Base-by-base conservation (phyloP, 2,888 invertebrate species). In the Thalpophila matura region DNA sequence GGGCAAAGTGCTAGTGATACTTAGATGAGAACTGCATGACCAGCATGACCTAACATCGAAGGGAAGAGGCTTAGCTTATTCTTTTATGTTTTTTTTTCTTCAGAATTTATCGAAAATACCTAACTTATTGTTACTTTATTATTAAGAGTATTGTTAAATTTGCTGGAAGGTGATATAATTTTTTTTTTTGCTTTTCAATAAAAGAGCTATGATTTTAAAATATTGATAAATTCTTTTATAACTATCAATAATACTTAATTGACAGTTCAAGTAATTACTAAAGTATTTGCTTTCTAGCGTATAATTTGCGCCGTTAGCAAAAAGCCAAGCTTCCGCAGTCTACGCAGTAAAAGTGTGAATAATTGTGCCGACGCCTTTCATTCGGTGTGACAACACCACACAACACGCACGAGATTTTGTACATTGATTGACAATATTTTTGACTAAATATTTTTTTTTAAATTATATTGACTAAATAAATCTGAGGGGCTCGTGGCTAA, bases 321-420 rank as follows among this genome's bases (percentile, higher is more conserved):
- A 65, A 65, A 62, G 6, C 2, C 6, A 1, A 29, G 20, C 49
- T 70, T 74, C 74, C 74, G 62, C 54, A 20, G 38, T 49, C 9
- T 53, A n/a, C 3, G 10, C 24, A 60, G 70, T 58, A 74, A 74
- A 66, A 74, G 74, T 66, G 62, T 60, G 55, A 40, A 58, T 58
- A 64, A 56, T 54, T 29, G 35, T 53, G 42, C 35, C 69, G 26
- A 55, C n/a, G 6, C 70, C 69, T 76, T 73, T 66, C 57, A 50
- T 74, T 74, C 20, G 20, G 1, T 22, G 7, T 50, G 29, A 46
- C 40, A 38, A 45, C 69, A 74, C 64, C 6, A 46, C 26, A 46
- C 40, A 38, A 45, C 69, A 74, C 64, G 74, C 69, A 73, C 31
- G 26, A 26, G 33, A 46, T n/a, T 33, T 31, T 33, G 3, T 54